Percentiles rank a stretch among this genome's conserved stretches.
Conservation (phyloP, 2,113 vertebrate species). For the Cyanoderma ruficeps region DNA sequence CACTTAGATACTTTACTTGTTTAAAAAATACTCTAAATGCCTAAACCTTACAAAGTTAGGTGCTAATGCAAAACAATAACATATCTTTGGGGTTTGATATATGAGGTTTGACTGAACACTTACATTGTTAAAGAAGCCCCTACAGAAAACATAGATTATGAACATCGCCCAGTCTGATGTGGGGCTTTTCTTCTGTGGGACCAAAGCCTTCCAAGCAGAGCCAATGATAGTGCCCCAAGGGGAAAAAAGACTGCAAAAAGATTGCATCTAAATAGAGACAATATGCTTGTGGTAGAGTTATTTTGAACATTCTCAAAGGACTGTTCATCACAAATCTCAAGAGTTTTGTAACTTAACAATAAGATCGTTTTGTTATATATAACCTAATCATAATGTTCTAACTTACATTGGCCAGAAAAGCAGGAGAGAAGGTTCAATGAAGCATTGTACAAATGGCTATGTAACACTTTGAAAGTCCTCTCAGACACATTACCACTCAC, state of each 20-base stretch:
- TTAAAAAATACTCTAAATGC: not conserved
- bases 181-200: not conserved
- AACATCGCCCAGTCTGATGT: not conserved
- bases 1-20: not conserved
- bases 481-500: not conserved
- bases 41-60: not conserved
- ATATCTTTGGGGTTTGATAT: not conserved
- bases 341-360: not conserved
- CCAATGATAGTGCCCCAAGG: not conserved
- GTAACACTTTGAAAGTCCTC: not conserved
- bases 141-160: not conserved
- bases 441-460: not conserved
- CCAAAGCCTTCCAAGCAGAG: not conserved
- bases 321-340: not conserved
- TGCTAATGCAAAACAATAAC: not conserved
- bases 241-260: not conserved
- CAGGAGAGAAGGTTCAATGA: not conserved
- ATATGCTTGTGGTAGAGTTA: not conserved
- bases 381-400: not conserved
- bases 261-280: not conserved
- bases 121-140: not conserved
- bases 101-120: not conserved
- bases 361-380: not conserved
- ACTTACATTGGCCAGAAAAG: not conserved
- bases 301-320: not conserved